Evolutionary conservation across 2,888 invertebrate genomes (phyloP).

Genomic region (Iphiclides podalirius): DNA sequence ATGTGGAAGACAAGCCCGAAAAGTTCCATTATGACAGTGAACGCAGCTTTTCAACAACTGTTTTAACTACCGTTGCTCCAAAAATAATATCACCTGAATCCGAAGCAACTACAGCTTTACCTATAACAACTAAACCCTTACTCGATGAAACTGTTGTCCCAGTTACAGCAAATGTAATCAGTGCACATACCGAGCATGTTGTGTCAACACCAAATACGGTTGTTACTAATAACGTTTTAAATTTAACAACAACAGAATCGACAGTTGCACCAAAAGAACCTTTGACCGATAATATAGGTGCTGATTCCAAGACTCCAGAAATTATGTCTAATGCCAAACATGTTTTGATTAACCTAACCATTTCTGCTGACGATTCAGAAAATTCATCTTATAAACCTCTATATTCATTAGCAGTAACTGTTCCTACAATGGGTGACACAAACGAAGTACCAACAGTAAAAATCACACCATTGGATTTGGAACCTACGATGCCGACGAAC

Average conservation of each 20-base stretch:
- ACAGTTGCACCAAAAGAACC: conserved; percentile 33
- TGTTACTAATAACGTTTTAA: conserved; percentile 44
- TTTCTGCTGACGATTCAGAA: conserved; percentile 83
- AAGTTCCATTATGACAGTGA: conserved; percentile 59
- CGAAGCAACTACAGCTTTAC: conserved; percentile 31
- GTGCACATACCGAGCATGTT: conserved; percentile 50
- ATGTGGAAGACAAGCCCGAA: conserved; percentile 44
- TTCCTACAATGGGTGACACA: conserved; percentile 82
- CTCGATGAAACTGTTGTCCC: conserved; percentile 33
- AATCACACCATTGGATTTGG: conserved; percentile 71
- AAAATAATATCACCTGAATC: conserved; percentile 27
- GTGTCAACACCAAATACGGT: conserved; percentile 46
- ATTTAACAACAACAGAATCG: conserved; percentile 35
- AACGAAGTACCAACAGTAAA: conserved; percentile 78
- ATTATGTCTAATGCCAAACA: conserved; percentile 74
- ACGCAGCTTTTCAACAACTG: conserved; percentile 25
- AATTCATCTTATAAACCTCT: conserved; percentile 80
- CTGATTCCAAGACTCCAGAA: conserved; percentile 56
- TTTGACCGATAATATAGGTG: conserved; percentile 45
- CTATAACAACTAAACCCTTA: conserved; percentile 37
- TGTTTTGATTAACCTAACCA: conserved; percentile 90
- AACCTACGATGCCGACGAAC: conserved; percentile 62
- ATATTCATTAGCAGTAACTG: conserved; percentile 89
- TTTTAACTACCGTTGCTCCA: conserved; percentile 31
- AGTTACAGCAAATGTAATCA: conserved; percentile 42